Base-by-base conservation (phyloP, 2,888 invertebrate species). In the Conchocele bisecta region DNA sequence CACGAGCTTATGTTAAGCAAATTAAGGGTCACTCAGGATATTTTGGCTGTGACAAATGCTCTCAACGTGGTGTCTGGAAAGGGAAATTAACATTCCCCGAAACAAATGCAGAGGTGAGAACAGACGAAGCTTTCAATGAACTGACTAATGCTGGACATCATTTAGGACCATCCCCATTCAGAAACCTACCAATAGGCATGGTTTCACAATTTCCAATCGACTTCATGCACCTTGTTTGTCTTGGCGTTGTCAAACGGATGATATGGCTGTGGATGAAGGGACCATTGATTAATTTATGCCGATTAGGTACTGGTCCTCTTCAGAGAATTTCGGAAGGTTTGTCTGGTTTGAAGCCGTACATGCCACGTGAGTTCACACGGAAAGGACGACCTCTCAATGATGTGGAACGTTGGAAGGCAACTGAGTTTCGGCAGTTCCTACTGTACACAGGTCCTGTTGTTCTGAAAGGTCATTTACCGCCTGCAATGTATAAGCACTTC, bases 201-300 rank as follows among this genome's bases (percentile, higher is more conserved):
- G 76, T 88, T n/a, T 64, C 75, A 11, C 53, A 80, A 57, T 75
- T 89, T 63, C 85, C 86, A 11, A 37, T 83, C 24, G 84, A 89
- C 17, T 83, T 83, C 63, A 82, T 88, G 88, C 89, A 89, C 54
- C 54, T 87, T 6, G 67, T 85, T 13, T 87, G 82, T 44, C 70
- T 88, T 26, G 87, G 87, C 11, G 83, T 87, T 15, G 75, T 84
- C 46, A 80, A 79, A 50, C 84, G 86, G 51, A 50, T 88, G 2
- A 29, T 89, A 0, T 42, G 65, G 13, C 56, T 82, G 20, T 85
- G 85, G 84, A 75, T 79, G 20, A 79, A 70, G 48, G 87, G 84
- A 11, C 69, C 72, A 13, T 26, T 66, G n/a, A n/a, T n/a, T n/a
- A n/a, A n/a, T 37, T 31, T 31, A 11, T 61, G 71, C 61, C 42